These are phyloP conservation scores for Drosophila borborema DNA, from an alignment of 2,888 invertebrate species.

Conservation along the genomic window DNA sequence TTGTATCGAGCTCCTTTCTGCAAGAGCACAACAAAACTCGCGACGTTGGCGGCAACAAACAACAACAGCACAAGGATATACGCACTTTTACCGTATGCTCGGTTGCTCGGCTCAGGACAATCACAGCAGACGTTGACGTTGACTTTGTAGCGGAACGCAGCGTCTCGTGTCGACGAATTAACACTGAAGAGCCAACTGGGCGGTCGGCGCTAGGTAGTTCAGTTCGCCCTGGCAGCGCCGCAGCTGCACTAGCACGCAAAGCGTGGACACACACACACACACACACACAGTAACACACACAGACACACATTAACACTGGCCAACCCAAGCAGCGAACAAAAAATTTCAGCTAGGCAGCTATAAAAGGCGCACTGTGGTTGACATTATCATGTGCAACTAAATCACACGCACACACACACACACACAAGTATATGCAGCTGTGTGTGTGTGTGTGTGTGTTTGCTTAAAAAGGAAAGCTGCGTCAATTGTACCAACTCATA, in stretches of 20 bases:
- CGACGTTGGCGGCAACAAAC: constrained; percentile 43
- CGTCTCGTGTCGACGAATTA: constrained; percentile 83
- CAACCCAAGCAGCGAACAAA: constrained; percentile 62
- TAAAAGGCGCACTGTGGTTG: constrained; percentile 71
- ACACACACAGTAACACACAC: constrained; percentile 29
- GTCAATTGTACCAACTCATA: constrained; percentile 42
- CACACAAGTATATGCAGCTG: constrained; percentile 30
- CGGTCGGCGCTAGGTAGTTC: constrained; percentile 62
- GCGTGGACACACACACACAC: constrained; percentile 29
- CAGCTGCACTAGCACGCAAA: constrained; percentile 65
- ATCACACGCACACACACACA: constrained; percentile 49
- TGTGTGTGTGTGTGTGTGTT: constrained; percentile 10
- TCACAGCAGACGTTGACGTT: constrained; percentile 54
- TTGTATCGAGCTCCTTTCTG: constrained; percentile 66
- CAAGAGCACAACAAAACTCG: constrained; percentile 57
- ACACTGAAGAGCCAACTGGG: constrained; percentile 81
- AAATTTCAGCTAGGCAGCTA: constrained; percentile 62
- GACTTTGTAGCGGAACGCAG: constrained; percentile 69
- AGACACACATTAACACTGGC: constrained; percentile 37
- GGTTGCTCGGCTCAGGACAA: constrained; percentile 41
- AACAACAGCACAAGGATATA: constrained; percentile 39
- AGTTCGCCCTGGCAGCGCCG: constrained; percentile 59
- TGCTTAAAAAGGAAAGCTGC: constrained; percentile 43
- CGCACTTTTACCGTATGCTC: constrained; percentile 38
- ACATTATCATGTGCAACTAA: constrained; percentile 81